Percentiles rank a stretch among this genome's conserved stretches.
These are phyloP conservation scores for Crossaster papposus DNA, from an alignment of 53 echinoderm and acorn worm species.

Conservation along the genomic window DNA sequence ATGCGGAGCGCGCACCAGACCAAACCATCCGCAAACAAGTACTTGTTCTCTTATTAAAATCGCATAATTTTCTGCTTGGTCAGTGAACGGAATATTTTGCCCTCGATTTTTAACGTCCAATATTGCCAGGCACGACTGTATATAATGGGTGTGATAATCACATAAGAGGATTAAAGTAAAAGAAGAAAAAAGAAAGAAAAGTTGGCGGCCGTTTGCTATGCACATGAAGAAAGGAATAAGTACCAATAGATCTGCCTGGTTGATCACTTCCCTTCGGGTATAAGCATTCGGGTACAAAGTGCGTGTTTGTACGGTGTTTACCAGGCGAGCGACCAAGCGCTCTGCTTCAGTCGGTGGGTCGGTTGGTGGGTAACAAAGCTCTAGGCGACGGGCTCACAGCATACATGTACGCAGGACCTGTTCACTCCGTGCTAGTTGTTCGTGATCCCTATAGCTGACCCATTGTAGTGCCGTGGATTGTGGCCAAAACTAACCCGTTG, in stretches of 20 bases:
- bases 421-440: background rate
- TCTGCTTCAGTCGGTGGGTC: background rate
- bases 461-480: slow-evolving; percentile 30
- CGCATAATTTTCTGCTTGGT: background rate
- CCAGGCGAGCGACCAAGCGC: slow-evolving; percentile 38
- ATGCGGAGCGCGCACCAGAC: background rate
- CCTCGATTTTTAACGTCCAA: background rate
- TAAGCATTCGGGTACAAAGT: slow-evolving; percentile 28
- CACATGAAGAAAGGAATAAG: too few species aligned
- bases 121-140: background rate
- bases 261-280: slow-evolving; percentile 20
- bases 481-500: slow-evolving; percentile 47
- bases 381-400: slow-evolving; percentile 16
- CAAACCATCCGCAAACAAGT: background rate
- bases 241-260: slow-evolving; percentile 32
- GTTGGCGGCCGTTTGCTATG: slow-evolving; percentile 38
- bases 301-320: slow-evolving; percentile 38
- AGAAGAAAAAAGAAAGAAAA: too few species aligned
- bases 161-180: slow-evolving; percentile 47
- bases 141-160: slow-evolving; percentile 30
- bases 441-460: background rate
- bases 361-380: background rate
- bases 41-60: background rate
- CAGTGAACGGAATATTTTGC: background rate
- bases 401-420: background rate